A percentile compares a stretch with the other conserved stretches of the same genome.
Evolutionary conservation across 2,888 invertebrate species (phyloP).

Genomic region (Caenorhabditis sinica): DNA sequence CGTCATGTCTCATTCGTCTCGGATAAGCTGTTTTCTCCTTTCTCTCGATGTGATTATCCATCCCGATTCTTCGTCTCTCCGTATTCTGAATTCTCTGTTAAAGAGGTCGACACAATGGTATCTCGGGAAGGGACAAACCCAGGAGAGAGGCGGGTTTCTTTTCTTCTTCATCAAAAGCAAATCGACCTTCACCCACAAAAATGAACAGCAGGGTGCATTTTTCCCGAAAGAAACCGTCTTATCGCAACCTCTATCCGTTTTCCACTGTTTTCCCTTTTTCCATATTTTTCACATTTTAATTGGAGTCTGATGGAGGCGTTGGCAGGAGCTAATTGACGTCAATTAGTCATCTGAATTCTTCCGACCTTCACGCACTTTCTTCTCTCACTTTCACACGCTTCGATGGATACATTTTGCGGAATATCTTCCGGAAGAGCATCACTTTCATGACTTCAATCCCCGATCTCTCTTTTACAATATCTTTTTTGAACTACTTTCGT

Average conservation of each 20-base stretch:
- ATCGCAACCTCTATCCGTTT: slow-evolving; percentile 18
- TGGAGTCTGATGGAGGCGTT: neutral
- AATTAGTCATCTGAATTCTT: slow-evolving; percentile 20
- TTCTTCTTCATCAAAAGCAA: slow-evolving; percentile 23
- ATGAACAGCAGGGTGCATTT: slow-evolving; percentile 62
- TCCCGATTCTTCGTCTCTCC: slow-evolving; percentile 17
- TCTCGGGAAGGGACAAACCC: slow-evolving; percentile 29
- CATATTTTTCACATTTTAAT: slow-evolving; percentile 3
- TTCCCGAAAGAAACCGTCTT: slow-evolving; percentile 32
- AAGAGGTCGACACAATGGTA: slow-evolving; percentile 53
- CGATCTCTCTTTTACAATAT: slow-evolving; percentile 25
- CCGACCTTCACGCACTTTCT: slow-evolving; percentile 32
- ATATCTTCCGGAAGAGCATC: slow-evolving; percentile 19
- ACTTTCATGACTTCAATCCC: slow-evolving; percentile 30
- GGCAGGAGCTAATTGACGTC: slow-evolving; percentile 23
- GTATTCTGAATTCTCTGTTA: slow-evolving; percentile 22
- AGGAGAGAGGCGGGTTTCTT: slow-evolving; percentile 20
- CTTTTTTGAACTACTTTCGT: slow-evolving; percentile 9
- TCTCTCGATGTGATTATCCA: slow-evolving; percentile 36
- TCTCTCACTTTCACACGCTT: slow-evolving; percentile 34
- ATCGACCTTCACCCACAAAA: slow-evolving; percentile 65
- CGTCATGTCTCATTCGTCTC: slow-evolving; percentile 56
- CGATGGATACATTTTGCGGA: slow-evolving; percentile 1
- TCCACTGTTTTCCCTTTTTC: slow-evolving; percentile 8
- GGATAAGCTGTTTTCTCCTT: slow-evolving; percentile 62